Conservation (phyloP, 2,113 vertebrate genomes). For the Psilopsiagon aymara region DNA sequence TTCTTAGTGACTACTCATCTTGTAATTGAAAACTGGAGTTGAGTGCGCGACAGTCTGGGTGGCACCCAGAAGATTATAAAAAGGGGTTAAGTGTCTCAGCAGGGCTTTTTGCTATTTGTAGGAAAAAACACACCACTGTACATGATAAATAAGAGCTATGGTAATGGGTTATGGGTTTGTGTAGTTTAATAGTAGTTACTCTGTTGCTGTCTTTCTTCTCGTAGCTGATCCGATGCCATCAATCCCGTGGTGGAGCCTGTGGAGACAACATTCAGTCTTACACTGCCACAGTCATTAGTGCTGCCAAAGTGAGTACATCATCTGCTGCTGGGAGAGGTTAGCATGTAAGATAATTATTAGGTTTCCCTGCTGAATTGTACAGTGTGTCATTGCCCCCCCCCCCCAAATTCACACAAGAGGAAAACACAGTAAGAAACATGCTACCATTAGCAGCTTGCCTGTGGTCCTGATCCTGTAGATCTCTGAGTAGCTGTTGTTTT, state of each 20-base stretch:
- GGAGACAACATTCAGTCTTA: constrained; percentile 98
- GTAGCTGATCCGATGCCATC: constrained; percentile 96
- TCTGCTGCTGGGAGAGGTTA: constrained; percentile 29
- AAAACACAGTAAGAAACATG: neutral
- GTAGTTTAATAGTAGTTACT: constrained; percentile 71
- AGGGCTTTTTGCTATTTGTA: constrained; percentile 74
- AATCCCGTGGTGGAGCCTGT: constrained; percentile 96
- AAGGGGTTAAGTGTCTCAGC: constrained; percentile 74
- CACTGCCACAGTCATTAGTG: constrained; percentile 97
- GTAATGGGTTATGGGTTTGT: constrained; percentile 71
- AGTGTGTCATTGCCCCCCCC: neutral
- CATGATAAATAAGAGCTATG: constrained; percentile 69
- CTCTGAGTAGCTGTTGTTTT: neutral
- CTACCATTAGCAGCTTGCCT: neutral
- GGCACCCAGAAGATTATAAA: constrained; percentile 80
- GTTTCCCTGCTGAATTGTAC: constrained; percentile 39
- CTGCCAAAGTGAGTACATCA: constrained; percentile 92
- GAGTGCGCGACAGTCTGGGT: constrained; percentile 72
- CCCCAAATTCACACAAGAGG: neutral
- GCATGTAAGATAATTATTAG: neutral
- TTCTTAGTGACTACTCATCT: constrained; percentile 73
- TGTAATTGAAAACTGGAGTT: constrained; percentile 76
- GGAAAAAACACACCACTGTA: constrained; percentile 65
- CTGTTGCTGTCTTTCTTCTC: constrained; percentile 46
- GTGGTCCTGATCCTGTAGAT: neutral